Percentiles rank a stretch among this genome's conserved stretches.
Conservation (phyloP, 2,888 invertebrate species). For the Melipona bicolor region DNA sequence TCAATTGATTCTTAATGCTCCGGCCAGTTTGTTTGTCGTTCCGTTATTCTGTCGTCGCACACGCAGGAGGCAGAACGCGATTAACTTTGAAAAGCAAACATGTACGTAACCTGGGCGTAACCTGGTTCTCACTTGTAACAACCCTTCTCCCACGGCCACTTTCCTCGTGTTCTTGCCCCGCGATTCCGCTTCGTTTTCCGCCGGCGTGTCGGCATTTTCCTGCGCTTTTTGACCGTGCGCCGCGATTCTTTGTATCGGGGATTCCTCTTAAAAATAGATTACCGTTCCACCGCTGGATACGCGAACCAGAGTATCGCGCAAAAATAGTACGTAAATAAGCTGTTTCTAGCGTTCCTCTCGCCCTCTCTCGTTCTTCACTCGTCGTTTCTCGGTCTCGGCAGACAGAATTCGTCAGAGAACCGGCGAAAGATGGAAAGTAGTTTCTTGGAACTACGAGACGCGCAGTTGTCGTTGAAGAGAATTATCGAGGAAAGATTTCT, state of each 20-base stretch:
- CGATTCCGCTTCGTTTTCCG: slow-evolving; percentile 4
- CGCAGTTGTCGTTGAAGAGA: not conserved
- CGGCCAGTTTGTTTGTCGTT: not conserved
- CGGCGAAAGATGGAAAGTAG: not conserved
- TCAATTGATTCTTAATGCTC: slow-evolving; percentile 6
- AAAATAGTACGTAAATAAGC: slow-evolving; percentile 72
- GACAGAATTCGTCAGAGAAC: not conserved
- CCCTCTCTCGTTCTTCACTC: not conserved
- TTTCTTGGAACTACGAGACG: not conserved
- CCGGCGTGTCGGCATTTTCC: slow-evolving; percentile 29
- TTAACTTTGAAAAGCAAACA: slow-evolving; percentile 32
- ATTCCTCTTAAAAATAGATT: slow-evolving; percentile 72
- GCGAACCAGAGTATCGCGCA: slow-evolving; percentile 52
- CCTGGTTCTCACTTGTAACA: not conserved
- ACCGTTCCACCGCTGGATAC: slow-evolving; percentile 35
- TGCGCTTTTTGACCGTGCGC: not conserved
- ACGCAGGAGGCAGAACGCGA: not conserved
- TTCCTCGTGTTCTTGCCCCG: slow-evolving; percentile 1
- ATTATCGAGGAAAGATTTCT: slow-evolving; percentile 4
- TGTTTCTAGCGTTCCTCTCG: slow-evolving; percentile 35
- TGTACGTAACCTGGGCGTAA: slow-evolving; percentile 33
- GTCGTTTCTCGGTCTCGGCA: not conserved
- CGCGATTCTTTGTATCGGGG: slow-evolving; percentile 32
- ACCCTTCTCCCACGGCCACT: not conserved
- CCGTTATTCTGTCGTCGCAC: not conserved